Evolutionary conservation across 2,797 vertebrate genomes (phyloP), one percentile per base, ranked within the genome.

Genomic region (Myioborus miniatus): DNA sequence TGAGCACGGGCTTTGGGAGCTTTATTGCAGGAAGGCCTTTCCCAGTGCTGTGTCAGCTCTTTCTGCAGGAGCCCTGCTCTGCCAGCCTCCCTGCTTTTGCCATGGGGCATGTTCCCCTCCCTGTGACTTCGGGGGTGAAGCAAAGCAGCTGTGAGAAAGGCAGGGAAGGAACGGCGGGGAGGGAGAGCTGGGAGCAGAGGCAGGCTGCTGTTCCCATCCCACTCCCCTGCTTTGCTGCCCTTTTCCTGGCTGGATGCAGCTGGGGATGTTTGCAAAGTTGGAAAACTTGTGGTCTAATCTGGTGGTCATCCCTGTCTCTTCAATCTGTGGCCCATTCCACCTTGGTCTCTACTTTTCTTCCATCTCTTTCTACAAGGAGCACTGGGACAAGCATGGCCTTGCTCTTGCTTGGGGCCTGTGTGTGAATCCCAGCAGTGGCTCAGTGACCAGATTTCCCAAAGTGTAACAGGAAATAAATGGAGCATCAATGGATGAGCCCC

Each of bases 41-140:
- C 34, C 90, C 94, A 82, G 79, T 87, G 95, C 97, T 96, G 93
- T 43, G 92, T 98, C 97, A 97, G 97, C 97, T 94, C 94, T 97
- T 97, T 72, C 50, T 21, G 83, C 85, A n/a, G 55, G 20, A 92
- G 85, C 87, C 88, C 86, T 68, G 83, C 91, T 94, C 86, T 92
- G 91, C 94, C 93, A 93, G 91, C 94, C 94, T 76, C 55, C 50
- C 94, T 65, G 82, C 79, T 82, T 37, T 91, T 83, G 91, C 95
- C 87, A 90, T 44, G 70, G 94, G 96, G 93, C 91, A 88, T 10
- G 16, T 90, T 96, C 87, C 92, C 91, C 94, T 96, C 94, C 90
- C 90, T 63, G 53, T 83, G 83, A 58, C 87, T 91, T 63, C 67
- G 80, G 84, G 89, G 92, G 72, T 50, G 63, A 93, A 79, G 90